A percentile compares a stretch with the other conserved stretches of the same genome.
Evolutionary conservation across 2,797 vertebrate species (phyloP).

Genomic region (Hyperoplus lanceolatus): DNA sequence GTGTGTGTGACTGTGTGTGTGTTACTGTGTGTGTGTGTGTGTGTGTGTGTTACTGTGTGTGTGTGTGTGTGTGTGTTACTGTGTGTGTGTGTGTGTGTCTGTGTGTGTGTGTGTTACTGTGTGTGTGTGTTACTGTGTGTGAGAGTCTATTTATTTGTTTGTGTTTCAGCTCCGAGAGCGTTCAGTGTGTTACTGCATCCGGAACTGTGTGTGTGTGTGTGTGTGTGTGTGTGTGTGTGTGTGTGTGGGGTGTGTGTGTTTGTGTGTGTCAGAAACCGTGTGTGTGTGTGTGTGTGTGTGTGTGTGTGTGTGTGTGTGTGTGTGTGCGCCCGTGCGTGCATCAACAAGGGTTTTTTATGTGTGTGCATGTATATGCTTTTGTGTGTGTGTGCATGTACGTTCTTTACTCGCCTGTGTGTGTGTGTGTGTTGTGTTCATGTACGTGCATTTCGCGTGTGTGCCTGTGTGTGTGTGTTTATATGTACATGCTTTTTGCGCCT

Average conservation of each 20-base stretch:
- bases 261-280: no score
- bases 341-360: slow-evolving; percentile 15
- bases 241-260: no score
- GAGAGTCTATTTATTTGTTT: not conserved
- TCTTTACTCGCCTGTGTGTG: no score
- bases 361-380: slow-evolving; percentile 10
- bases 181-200: not conserved
- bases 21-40: no score
- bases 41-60: no score
- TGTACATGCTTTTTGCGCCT: slow-evolving; percentile 13
- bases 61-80: no score
- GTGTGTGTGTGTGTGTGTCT: no score
- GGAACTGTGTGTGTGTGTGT: slow-evolving; percentile 7
- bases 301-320: slow-evolving; percentile 17
- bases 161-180: not conserved
- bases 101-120: no score
- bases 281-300: no score
- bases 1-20: no score
- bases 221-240: slow-evolving; percentile 19
- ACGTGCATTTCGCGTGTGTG: not conserved
- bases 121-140: no score
- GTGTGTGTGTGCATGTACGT: not conserved
- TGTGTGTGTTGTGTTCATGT: slow-evolving; percentile 9
- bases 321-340: not conserved
- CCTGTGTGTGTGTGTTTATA: slow-evolving; percentile 17